Base-by-base conservation (phyloP, 2,113 vertebrate species). In the Apteryx owenii region DNA sequence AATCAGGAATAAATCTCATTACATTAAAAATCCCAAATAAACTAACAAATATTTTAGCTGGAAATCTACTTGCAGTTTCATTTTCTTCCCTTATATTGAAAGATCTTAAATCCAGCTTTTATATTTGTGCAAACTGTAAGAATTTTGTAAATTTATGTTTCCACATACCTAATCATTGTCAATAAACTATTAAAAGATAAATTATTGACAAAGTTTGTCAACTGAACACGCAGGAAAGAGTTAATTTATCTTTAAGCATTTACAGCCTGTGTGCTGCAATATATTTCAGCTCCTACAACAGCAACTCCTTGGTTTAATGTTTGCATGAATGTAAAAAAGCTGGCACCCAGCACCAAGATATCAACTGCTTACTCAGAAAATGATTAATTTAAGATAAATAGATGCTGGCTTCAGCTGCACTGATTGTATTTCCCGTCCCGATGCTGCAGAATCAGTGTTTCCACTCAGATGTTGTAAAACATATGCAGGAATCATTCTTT, bases 311-410 rank as follows among this genome's bases (percentile, higher is more conserved):
- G 42, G 62, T 94, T 97, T 97, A 79, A 97, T 87, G 70, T 95
- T 62, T 95, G 75, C 69, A 75, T 85, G 90, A 98, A 97, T 94
- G 92, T 94, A 96, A 98, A 97, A 97, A 95, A 77, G 96, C 58
- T 95, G 89, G 88, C 92, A 96, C 42, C 90, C 17, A 92, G 94
- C 70, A 95, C 84, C 71, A 85, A 79, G 75, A 82, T 96, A 97
- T 97, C 96, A 97, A 95, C 94, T 95, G 85, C 90, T 89, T 96
- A 80, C 94, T 94, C 89, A 66, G 86, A 94, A 97, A 97, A 95
- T 95, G 95, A 98, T 98, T 98, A 97, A 97, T 97, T 97, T 95
- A 90, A 97, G 97, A 97, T 96, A 97, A 98, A 98, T 95, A 97
- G 95, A 93, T 92, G 65, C 94, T 97, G 89, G 65, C 95, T 97